Percentiles rank a stretch among this genome's conserved stretches.
Evolutionary conservation across 2,113 vertebrate genomes (phyloP).

Genomic region (Chaenogobius annularis): DNA sequence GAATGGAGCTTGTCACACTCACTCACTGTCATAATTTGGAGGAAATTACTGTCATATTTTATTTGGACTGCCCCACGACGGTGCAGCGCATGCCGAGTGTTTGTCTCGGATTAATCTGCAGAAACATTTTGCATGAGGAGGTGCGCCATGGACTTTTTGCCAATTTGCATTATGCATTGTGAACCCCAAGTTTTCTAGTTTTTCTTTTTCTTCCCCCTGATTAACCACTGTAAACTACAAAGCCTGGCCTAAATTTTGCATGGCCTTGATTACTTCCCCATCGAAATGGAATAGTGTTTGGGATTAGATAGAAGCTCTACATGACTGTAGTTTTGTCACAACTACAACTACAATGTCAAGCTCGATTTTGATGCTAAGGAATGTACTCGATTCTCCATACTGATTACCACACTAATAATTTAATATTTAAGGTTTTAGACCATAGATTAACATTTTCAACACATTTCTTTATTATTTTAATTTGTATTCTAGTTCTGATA

Average conservation of each 20-base stretch:
- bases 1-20: conserved; percentile 42
- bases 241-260: not conserved
- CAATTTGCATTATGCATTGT: not conserved
- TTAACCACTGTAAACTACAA: not conserved
- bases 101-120: conserved; percentile 1
- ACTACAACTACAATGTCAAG: too few relatives aligned
- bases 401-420: too few relatives aligned
- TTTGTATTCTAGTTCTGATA: too few relatives aligned
- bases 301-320: too few relatives aligned
- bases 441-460: too few relatives aligned
- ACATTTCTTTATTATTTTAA: too few relatives aligned
- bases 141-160: not conserved
- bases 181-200: not conserved
- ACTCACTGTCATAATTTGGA: conserved; percentile 41
- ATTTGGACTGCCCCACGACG: conserved; percentile 11
- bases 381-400: too few relatives aligned
- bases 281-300: too few relatives aligned
- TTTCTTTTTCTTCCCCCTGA: not conserved
- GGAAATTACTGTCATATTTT: conserved; percentile 22
- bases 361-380: too few relatives aligned
- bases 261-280: not conserved
- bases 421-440: too few relatives aligned
- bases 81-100: not conserved
- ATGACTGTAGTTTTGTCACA: too few relatives aligned
- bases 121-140: not conserved